Percentiles rank a stretch among this genome's conserved stretches.
Evolutionary conservation across 2,888 invertebrate genomes (phyloP).

Genomic region (Cerastoderma edule): DNA sequence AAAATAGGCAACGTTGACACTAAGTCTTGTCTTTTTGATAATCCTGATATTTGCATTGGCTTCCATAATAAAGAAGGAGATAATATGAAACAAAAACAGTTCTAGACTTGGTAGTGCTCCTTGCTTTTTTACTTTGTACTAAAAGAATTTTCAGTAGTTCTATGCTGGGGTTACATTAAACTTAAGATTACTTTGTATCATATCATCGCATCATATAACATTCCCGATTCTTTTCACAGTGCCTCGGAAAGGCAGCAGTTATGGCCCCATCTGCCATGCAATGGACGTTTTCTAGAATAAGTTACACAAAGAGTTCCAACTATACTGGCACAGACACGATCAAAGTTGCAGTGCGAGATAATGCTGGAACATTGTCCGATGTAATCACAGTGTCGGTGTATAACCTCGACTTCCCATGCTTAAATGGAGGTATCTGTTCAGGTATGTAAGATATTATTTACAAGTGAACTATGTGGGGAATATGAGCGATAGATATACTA

Average conservation of each 20-base stretch:
- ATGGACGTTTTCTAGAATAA: slow-evolving; percentile 19
- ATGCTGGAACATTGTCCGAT: slow-evolving; percentile 27
- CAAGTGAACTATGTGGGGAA: not conserved
- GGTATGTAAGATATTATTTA: slow-evolving; percentile 1
- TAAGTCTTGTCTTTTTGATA: too few relatives aligned
- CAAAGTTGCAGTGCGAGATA: slow-evolving; percentile 30
- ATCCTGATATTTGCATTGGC: too few relatives aligned
- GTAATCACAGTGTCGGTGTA: slow-evolving; percentile 25
- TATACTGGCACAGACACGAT: slow-evolving; percentile 27
- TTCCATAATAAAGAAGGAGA: too few relatives aligned
- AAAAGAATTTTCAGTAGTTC: too few relatives aligned
- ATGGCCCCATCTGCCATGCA: slow-evolving; percentile 9
- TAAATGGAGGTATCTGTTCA: slow-evolving; percentile 17
- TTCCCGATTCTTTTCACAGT: slow-evolving; percentile 11
- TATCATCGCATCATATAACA: too few relatives aligned
- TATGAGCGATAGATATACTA: too few relatives aligned
- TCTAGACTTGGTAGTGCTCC: too few relatives aligned
- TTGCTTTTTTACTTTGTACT: too few relatives aligned
- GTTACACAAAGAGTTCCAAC: not conserved
- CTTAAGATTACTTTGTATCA: too few relatives aligned
- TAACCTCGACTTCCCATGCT: slow-evolving; percentile 12
- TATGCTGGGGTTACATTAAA: too few relatives aligned
- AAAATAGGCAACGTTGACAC: too few relatives aligned
- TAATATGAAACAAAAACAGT: too few relatives aligned
- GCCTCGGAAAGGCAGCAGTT: slow-evolving; percentile 7